Evolutionary conservation across 2,113 vertebrate genomes (phyloP), one percentile per base, ranked within the genome.

Genomic region (Macquaria ambigua): DNA sequence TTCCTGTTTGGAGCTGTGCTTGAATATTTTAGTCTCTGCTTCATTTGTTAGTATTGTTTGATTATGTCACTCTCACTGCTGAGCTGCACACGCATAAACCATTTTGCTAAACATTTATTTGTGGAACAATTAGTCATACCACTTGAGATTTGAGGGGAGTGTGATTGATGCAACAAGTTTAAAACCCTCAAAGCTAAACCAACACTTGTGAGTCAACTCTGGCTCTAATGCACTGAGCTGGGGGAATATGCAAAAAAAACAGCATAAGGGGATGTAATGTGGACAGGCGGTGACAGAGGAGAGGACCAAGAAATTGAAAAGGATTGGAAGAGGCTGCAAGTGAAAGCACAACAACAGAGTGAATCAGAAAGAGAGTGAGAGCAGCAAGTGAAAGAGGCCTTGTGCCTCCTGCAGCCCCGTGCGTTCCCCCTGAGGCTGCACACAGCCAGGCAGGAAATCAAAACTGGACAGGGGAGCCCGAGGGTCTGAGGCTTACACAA

Each of bases 401-500:
- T 64, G 28, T 48, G 48, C 34, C 41, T 63, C 46, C 58, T 79
- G n/a, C 77, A 66, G 71, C 21, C 50, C 25, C 11, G 34, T 4
- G 21, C 7, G 20, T 37, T 25, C 23, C 23, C 72, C 84, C 72
- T 20, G 28, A 70, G 82, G 87, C 46, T 46, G 53, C 64, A 73
- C 58, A 78, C 20, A 56, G 28, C 15, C 77, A 77, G 70, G 81
- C 75, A 87, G 83, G 84, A 88, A 86, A 83, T 89, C 59, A 83
- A 75, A 87, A 67, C 25, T 52, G 74, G 70, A 61, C 69, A 37
- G 52, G 28, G 66, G 55, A 77, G 56, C 62, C 43, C 6, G 48
- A 16, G 8, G 77, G 41, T 50, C 77, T 46, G 78, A 81, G 41
- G 63, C 16, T 79, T 68, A 61, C 43, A 62, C 50, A 77, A 73